Evolutionary conservation across 2,113 vertebrate species (phyloP), one percentile per base, ranked within the genome.

Genomic region (Rana temporaria): DNA sequence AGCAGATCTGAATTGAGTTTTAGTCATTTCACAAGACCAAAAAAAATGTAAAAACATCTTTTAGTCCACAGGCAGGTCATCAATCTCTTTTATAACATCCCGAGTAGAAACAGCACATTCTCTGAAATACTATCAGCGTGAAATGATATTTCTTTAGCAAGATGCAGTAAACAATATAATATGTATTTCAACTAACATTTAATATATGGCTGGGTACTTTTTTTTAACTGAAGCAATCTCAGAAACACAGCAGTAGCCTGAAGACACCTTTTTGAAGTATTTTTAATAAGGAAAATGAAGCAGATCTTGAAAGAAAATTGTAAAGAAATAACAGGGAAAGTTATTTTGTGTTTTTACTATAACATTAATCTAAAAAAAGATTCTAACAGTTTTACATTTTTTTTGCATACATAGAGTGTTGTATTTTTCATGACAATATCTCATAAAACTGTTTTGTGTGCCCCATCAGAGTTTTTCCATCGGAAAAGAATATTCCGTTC

Each of bases 61-160:
- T 69, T 69, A 80, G 78, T 66, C 67, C 57, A 15, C 56, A 63
- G 59, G 65, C 78, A 53, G 66, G 79, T 73, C 69, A 82, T 82
- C 70, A 73, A 82, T 82, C 69, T 73, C 69, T 82, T 82, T 82
- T 65, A 73, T 73, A 82, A 62, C 38, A 56, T 74, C 69, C 69
- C 79, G 73, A 73, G 70, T 73, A 65, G 69, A 82, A 82, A 53
- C 60, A 65, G 69, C 79, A 82, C 24, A 73, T 72, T 64, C 60
- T 73, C 79, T 65, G 60, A 82, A 82, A 82, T 82, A 63, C 69
- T 82, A 65, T 82, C 79, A 82, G 79, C 70, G 60, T 82, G 79
- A 82, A 74, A 82, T 82, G 22, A 82, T 82, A 82, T 82, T 82
- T 82, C 69, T 82, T 73, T 73, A 65, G 66, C 66, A 72, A 73